Evolutionary conservation across 2,888 invertebrate genomes (phyloP).

Genomic region (Lasius platythorax): DNA sequence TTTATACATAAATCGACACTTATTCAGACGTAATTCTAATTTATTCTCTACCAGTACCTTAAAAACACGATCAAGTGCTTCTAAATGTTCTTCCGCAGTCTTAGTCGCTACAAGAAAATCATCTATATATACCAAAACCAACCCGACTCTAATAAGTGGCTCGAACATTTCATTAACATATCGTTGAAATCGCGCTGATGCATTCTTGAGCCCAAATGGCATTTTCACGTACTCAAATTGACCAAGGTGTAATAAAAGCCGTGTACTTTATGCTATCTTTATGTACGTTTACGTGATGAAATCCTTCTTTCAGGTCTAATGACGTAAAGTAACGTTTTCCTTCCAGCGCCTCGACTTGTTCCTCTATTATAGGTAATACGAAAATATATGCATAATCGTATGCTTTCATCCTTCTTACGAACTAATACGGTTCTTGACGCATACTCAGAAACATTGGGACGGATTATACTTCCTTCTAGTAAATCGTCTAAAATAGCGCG

Average conservation of each 20-base stretch:
- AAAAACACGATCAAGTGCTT: background rate
- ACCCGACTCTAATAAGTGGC: background rate
- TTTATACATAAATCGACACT: background rate
- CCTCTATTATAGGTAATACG: background rate
- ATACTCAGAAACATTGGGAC: too few relatives aligned
- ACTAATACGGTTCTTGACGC: too few relatives aligned
- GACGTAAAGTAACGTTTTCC: too few relatives aligned
- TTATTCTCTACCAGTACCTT: background rate
- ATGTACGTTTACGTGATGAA: too few relatives aligned
- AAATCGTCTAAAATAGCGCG: background rate
- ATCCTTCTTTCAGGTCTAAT: too few relatives aligned
- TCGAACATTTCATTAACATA: background rate
- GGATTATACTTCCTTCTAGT: too few relatives aligned
- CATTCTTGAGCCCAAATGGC: too few relatives aligned
- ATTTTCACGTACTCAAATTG: too few relatives aligned
- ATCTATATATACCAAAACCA: background rate
- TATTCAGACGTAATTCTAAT: background rate
- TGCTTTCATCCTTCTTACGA: too few relatives aligned
- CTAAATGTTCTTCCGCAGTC: background rate
- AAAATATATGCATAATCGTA: background rate
- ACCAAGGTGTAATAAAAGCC: too few relatives aligned
- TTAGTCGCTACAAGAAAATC: background rate
- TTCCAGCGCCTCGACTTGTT: background rate
- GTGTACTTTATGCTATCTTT: too few relatives aligned
- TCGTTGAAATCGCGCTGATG: background rate